These are phyloP conservation scores for Caranx ignobilis DNA, from an alignment of 2,113 vertebrate species.

Conservation along the genomic window DNA sequence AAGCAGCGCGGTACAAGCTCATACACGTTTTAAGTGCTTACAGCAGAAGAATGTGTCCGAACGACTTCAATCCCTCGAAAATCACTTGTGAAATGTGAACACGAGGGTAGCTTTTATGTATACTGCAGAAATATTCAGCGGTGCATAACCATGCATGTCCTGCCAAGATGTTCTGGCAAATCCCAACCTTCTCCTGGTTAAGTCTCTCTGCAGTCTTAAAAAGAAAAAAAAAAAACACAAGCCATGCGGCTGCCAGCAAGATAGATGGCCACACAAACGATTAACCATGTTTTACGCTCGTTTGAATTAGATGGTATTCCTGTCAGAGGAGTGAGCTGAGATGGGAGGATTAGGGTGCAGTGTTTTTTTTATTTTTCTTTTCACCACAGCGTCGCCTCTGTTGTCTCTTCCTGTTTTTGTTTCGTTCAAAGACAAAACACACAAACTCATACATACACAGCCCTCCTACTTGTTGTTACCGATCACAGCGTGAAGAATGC, in stretches of 20 bases:
- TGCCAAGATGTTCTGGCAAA: constrained; percentile 40
- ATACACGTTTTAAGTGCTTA: constrained; percentile 7
- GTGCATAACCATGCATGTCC: constrained; percentile 12
- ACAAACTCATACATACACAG: constrained; percentile 11
- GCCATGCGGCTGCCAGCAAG: constrained; percentile 58
- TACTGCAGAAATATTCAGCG: not conserved
- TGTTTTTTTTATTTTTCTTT: constrained; percentile 4
- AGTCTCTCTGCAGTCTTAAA: constrained; percentile 32
- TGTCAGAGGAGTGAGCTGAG: constrained; percentile 39
- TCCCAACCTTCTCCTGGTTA: constrained; percentile 19
- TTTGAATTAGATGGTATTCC: constrained; percentile 68
- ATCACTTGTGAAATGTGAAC: constrained; percentile 26
- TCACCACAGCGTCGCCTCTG: constrained; percentile 4
- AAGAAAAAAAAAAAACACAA: constrained; percentile 32
- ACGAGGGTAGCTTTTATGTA: not conserved
- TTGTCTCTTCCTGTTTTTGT: constrained; percentile 34
- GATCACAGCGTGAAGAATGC: constrained; percentile 13
- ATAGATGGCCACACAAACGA: constrained; percentile 64
- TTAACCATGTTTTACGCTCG: constrained; percentile 67
- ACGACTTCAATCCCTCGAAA: not conserved
- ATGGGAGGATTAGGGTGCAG: constrained; percentile 49
- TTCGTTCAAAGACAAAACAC: constrained; percentile 25
- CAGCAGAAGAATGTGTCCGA: not conserved
- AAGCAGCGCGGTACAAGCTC: not conserved
- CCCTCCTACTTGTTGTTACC: constrained; percentile 7